Evolutionary conservation across 2,888 invertebrate species (phyloP), one percentile per base, ranked within the genome.

Genomic region (Ligdia adustata): DNA sequence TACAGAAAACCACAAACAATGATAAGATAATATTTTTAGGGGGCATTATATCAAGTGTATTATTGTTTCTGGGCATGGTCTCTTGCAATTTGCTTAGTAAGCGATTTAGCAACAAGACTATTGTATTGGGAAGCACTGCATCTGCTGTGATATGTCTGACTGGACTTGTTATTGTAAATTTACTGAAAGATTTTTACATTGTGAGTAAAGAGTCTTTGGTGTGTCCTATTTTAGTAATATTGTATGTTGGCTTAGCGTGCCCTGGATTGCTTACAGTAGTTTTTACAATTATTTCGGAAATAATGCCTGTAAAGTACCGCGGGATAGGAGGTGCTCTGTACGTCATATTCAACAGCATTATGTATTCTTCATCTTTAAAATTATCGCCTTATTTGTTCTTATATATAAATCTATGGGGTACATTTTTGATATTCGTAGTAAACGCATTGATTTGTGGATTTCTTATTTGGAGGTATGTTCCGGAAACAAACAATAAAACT

Each of bases 301-400:
- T 58, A 12, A 50, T 61, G 45, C 60, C 57, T 4, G 52, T 61
- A 1, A 61, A 56, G 18, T 45, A 61, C 20, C 46, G 55, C 24
- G 55, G 48, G 2, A 1, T 58, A 5, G 57, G 56, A 1, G 57
- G 56, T 7, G 45, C 38, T 5, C 5, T 55, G 6, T 52, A 46
- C 20, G 31, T 54, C 2, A 29, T 57, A 14, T 40, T 14, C n/a
- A 39, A 28, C 4, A 50, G 57, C 22, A 5, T 54, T 7, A 18
- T 54, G 4, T 40, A 49, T 18, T 12, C 52, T 0, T 29, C 52
- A 2, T 50, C 55, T 6, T 12, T 57, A 4, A 60, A 60, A 28
- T 4, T 46, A 20, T 31, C 53, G 0, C 57, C 60, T 0, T 60
- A 57, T 45, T 12, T 60, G 15, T 52, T 54, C 4, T 1, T 29